These are phyloP conservation scores for Myathropa florea DNA, from an alignment of 2,888 invertebrate species.

Conservation along the genomic window DNA sequence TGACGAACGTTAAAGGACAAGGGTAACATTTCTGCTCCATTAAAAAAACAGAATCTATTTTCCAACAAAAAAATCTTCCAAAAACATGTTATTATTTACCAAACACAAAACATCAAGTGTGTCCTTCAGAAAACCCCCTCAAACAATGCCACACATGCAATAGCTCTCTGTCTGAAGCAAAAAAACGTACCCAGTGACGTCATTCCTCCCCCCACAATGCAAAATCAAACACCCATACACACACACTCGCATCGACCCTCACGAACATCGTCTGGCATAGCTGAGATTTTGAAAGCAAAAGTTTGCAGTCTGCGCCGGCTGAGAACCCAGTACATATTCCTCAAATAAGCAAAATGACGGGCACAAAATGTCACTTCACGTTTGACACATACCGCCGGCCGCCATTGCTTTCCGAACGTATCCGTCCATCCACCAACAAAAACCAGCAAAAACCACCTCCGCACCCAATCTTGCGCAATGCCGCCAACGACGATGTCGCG, in stretches of 20 bases:
- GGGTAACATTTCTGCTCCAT: no score
- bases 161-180: neutral
- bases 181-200: neutral
- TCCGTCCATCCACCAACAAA: no score
- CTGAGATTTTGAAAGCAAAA: neutral
- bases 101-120: no score
- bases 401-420: neutral
- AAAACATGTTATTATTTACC: no score
- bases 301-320: slow-evolving; percentile 67
- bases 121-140: neutral
- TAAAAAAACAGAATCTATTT: no score
- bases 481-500: neutral
- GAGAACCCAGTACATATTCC: slow-evolving; percentile 75
- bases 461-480: slow-evolving; percentile 1
- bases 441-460: neutral
- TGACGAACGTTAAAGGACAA: no score
- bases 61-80: no score
- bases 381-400: slow-evolving; percentile 66
- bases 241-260: neutral
- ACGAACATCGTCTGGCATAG: neutral
- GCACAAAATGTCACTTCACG: slow-evolving; percentile 77
- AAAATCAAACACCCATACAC: neutral
- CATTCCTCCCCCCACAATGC: neutral
- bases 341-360: slow-evolving; percentile 81
- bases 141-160: neutral